phyloP scores from a whole-genome alignment of 2,113 vertebrate species.

The Castor canadensis region DNA sequence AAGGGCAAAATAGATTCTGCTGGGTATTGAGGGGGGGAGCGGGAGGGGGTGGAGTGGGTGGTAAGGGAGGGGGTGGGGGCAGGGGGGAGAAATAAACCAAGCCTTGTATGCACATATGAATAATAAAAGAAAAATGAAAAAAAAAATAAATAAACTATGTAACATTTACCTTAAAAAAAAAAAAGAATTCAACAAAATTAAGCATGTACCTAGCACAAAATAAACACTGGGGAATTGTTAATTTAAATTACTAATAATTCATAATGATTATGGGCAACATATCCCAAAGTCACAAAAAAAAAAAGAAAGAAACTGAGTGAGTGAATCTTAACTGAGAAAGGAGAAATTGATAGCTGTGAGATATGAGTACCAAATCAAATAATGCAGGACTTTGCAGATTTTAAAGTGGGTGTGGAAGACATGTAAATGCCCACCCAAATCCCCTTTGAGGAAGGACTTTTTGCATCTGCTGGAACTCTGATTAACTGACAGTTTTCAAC shows the following conservation, averaged over 20 bases:
- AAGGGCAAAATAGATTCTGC: too few species aligned
- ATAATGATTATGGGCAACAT: not conserved
- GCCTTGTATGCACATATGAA: too few species aligned
- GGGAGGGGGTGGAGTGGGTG: too few species aligned
- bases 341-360: not conserved
- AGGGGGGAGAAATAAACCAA: too few species aligned
- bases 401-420: not conserved
- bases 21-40: too few species aligned
- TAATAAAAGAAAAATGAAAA: too few species aligned
- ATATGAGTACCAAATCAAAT: not conserved
- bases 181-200: slow-evolving; percentile 22
- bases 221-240: not conserved
- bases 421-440: not conserved
- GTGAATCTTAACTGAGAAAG: not conserved
- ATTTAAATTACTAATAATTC: not conserved
- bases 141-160: too few species aligned
- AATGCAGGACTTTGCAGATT: not conserved
- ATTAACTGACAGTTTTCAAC: not conserved
- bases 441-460: not conserved
- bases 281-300: not conserved
- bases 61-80: too few species aligned
- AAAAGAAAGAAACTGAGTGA: too few species aligned
- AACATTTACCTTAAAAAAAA: too few species aligned
- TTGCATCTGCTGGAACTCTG: accelerated
- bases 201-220: not conserved